These are phyloP conservation scores for Columba livia DNA, from an alignment of 2,113 vertebrate genomes.

Conservation along the genomic window DNA sequence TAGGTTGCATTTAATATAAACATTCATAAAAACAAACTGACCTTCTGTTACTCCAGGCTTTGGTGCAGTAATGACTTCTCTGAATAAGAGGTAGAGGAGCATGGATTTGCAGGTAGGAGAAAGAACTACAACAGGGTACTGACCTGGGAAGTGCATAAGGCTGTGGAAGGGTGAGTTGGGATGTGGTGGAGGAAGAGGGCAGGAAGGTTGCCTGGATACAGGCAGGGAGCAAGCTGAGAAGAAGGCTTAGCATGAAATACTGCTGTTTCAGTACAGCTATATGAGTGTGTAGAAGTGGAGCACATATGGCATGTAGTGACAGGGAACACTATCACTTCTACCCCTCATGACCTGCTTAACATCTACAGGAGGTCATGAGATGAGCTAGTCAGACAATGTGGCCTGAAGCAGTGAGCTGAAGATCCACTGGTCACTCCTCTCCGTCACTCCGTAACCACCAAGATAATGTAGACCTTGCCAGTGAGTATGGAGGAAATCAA, in stretches of 20 bases:
- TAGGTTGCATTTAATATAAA: constrained; percentile 22
- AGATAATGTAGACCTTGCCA: neutral
- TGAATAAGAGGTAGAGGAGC: neutral
- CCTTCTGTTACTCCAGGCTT: neutral
- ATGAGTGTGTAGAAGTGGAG: neutral
- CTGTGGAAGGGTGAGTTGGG: neutral
- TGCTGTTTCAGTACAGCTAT: neutral
- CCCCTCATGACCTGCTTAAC: neutral
- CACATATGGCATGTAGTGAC: no score
- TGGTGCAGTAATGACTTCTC: neutral
- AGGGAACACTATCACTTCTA: neutral
- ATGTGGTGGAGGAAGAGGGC: neutral
- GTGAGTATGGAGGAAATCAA: accelerated
- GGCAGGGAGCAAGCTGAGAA: neutral
- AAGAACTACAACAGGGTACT: neutral
- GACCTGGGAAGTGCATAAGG: neutral
- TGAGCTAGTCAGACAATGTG: neutral
- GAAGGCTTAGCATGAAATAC: neutral
- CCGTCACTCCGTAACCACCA: neutral
- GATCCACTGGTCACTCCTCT: neutral
- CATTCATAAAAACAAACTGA: neutral
- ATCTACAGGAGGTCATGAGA: neutral
- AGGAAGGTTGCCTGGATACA: neutral
- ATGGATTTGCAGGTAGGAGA: neutral
- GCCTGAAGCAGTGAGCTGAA: neutral